These are phyloP conservation scores for Ennomos erosarius DNA, from an alignment of 2,888 invertebrate genomes.

Conservation along the genomic window DNA sequence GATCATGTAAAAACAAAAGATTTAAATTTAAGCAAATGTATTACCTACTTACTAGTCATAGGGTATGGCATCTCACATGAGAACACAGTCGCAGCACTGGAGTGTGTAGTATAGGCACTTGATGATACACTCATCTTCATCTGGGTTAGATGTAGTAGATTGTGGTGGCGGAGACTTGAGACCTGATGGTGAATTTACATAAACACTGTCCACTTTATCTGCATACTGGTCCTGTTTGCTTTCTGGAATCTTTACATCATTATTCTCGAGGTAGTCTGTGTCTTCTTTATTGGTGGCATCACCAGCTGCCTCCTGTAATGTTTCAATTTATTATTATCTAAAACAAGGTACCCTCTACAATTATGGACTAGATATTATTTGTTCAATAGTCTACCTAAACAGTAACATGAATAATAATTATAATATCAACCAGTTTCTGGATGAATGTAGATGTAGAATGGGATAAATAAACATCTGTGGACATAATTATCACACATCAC, in stretches of 20 bases:
- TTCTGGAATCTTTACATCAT: slow-evolving; percentile 52
- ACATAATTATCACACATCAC: no score
- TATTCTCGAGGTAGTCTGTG: slow-evolving; percentile 57
- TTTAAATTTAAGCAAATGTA: slow-evolving; percentile 8
- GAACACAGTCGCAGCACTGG: slow-evolving; percentile 87
- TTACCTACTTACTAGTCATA: slow-evolving; percentile 7
- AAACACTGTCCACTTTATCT: slow-evolving; percentile 75
- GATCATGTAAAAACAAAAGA: slow-evolving; percentile 16
- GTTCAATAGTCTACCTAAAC: no score
- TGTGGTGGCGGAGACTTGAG: slow-evolving; percentile 53
- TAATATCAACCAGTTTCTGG: no score
- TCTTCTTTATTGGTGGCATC: slow-evolving; percentile 57
- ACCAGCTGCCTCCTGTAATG: slow-evolving; percentile 66
- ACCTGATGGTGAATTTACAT: slow-evolving; percentile 57
- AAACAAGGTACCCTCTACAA: no score
- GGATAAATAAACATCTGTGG: no score
- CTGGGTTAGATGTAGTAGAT: slow-evolving; percentile 59
- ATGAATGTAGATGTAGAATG: no score
- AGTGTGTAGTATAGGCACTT: slow-evolving; percentile 87
- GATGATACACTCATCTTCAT: slow-evolving; percentile 85
- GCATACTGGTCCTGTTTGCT: slow-evolving; percentile 52
- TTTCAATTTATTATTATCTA: background rate
- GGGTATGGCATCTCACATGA: slow-evolving; percentile 59
- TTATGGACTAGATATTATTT: no score
- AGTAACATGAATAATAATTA: no score